Base-by-base conservation (phyloP, 2,888 invertebrate species). In the Drosophila buzzatii region DNA sequence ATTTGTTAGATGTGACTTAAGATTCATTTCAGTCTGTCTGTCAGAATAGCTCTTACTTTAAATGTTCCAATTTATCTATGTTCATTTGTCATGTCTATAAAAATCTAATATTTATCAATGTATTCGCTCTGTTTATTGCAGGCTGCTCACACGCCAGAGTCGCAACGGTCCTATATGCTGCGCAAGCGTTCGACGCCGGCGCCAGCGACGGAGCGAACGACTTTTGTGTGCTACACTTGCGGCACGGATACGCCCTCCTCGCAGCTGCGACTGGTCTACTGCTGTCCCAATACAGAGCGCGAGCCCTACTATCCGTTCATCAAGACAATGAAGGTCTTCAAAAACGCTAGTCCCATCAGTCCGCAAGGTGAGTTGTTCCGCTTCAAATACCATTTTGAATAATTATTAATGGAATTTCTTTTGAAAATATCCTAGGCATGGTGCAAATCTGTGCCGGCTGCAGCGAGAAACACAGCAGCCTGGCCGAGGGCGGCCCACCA, bases 291-390 rank as follows among this genome's bases (percentile, higher is more conserved):
- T 93, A 95, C 96, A 0, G 97, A 97, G 91, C 94, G 96, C 68
- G 98, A 98, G 93, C 97, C 98, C 60, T 98, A 96, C 93, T 98
- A 97, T 94, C 97, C 98, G 16, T 97, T 97, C 93, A 96, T 98
- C 70, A 96, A 96, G 90, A 95, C 95, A 85, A 94, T 97, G 90
- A 96, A 96, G 93, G 95, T 97, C 69, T 97, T 96, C 78, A 95
- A 96, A 60, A 97, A 97, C 88, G 97, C 98, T 90, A 96, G 97
- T 93, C 97, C 98, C 44, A 96, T 98, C 85, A 97, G 97, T 93
- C 96, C 97, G 69, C 97, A 97, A 94, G 98, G 97, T 93, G n/a
- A 78, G 59, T 66, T 20, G 1, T 14, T 3, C 14, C 9, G 27
- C 27, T 12, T 9, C 37, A 1, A 0, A 33, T 3, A 0, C 2